Evolutionary conservation across 2,113 vertebrate genomes (phyloP).

Genomic region (Nesogale talazaci): DNA sequence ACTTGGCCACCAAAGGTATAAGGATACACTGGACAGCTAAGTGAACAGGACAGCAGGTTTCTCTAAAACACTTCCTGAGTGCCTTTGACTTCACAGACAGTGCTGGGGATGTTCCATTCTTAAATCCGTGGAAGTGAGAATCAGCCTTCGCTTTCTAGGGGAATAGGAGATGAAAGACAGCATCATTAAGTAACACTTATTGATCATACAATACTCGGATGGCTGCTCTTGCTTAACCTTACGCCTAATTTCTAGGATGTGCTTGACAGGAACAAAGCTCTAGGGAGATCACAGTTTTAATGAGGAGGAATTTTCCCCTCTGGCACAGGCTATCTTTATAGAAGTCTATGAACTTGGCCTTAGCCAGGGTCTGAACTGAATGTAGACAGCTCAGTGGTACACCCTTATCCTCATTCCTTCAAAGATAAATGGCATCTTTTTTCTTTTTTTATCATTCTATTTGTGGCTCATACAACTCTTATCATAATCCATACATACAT

Average conservation of each 20-base stretch:
- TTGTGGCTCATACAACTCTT: too few relatives aligned
- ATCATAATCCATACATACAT: too few relatives aligned
- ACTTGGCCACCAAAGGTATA: slow-evolving; percentile 18
- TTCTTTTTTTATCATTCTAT: too few relatives aligned
- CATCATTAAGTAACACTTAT: slow-evolving; percentile 22
- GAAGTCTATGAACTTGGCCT: slow-evolving; percentile 6
- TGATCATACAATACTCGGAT: slow-evolving; percentile 34
- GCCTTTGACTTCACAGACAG: background rate
- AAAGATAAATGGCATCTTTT: background rate
- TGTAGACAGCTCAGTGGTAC: slow-evolving; percentile 1
- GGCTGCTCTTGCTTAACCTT: background rate
- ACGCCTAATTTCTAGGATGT: slow-evolving; percentile 30
- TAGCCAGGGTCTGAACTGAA: background rate
- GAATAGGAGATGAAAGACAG: slow-evolving; percentile 8
- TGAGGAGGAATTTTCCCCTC: background rate
- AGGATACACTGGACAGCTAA: background rate
- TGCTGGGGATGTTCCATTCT: background rate
- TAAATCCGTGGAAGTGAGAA: background rate
- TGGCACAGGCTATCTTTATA: background rate
- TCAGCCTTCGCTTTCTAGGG: slow-evolving; percentile 4
- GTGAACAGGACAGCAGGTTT: slow-evolving; percentile 41
- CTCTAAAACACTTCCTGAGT: background rate
- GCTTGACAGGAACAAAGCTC: slow-evolving; percentile 35
- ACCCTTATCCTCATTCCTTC: slow-evolving; percentile 26
- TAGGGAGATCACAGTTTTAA: slow-evolving; percentile 21